Evolutionary conservation across 2,113 vertebrate species (phyloP).

Genomic region (Scatophagus argus): DNA sequence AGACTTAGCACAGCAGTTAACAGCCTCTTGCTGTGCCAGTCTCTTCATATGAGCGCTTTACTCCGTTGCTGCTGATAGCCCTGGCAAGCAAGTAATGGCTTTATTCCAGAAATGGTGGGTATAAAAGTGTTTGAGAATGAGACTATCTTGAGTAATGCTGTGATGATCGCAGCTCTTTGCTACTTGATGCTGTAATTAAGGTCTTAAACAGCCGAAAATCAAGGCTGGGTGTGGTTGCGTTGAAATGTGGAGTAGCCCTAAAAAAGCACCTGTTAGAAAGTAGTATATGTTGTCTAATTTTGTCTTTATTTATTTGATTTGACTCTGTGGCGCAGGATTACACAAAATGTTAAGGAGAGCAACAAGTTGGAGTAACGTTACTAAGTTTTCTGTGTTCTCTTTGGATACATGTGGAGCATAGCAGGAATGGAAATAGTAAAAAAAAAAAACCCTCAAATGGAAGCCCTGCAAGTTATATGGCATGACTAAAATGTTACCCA

Average conservation of each 20-base stretch:
- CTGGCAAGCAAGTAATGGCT: slow-evolving; percentile 48
- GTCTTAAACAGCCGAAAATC: slow-evolving; percentile 58
- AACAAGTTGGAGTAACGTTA: background rate
- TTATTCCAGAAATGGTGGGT: slow-evolving; percentile 44
- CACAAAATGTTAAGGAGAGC: slow-evolving; percentile 1
- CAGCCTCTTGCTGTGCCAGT: slow-evolving; percentile 49
- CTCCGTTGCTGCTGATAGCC: slow-evolving; percentile 29
- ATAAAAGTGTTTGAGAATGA: slow-evolving; percentile 25
- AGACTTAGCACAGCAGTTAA: slow-evolving; percentile 51
- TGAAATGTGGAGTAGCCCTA: slow-evolving; percentile 45
- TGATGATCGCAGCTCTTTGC: slow-evolving; percentile 31
- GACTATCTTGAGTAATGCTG: slow-evolving; percentile 6
- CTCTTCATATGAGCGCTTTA: slow-evolving; percentile 33
- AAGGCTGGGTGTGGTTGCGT: slow-evolving; percentile 61
- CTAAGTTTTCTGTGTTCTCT: slow-evolving; percentile 1
- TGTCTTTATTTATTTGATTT: background rate
- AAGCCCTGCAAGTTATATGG: background rate
- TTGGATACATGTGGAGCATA: background rate
- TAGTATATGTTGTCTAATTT: background rate
- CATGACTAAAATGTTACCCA: background rate
- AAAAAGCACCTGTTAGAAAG: slow-evolving; percentile 61
- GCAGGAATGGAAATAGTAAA: background rate
- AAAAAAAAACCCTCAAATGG: no score
- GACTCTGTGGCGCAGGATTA: background rate
- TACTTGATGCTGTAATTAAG: slow-evolving; percentile 63